These are phyloP conservation scores for Prinia subflava DNA, from an alignment of 2,113 vertebrate species.

Conservation along the genomic window DNA sequence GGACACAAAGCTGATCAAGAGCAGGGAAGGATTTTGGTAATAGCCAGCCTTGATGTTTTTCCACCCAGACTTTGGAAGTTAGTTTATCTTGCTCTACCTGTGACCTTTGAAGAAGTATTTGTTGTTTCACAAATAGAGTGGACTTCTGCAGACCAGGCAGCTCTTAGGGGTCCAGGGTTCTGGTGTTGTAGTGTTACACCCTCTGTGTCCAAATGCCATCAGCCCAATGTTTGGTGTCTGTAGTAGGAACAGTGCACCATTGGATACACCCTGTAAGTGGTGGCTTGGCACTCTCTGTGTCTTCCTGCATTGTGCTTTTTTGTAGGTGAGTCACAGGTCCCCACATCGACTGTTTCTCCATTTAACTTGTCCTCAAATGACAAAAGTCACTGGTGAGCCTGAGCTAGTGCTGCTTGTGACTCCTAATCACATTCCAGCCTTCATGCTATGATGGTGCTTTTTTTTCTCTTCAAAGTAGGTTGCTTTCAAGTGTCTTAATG, in stretches of 20 bases:
- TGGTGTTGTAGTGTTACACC: background rate
- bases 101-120: background rate
- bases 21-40: background rate
- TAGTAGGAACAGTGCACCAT: background rate
- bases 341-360: background rate
- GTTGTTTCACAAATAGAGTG: background rate
- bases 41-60: background rate
- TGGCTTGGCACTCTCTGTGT: background rate
- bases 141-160: background rate
- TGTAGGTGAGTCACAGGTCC: background rate
- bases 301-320: background rate
- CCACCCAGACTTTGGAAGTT: background rate
- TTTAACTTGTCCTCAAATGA: constrained; percentile 31
- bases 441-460: constrained; percentile 63
- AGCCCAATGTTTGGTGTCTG: background rate
- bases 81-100: background rate
- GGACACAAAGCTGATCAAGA: background rate
- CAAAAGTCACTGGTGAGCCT: constrained; percentile 22
- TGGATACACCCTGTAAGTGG: background rate
- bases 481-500: constrained; percentile 66
- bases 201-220: background rate
- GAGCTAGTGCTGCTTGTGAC: background rate
- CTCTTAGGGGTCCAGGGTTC: background rate
- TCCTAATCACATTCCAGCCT: constrained; percentile 42
- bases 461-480: constrained; percentile 20